These are phyloP conservation scores for Zoanthus sociatus DNA, from an alignment of 92 coral and sea anemone genomes.

Conservation along the genomic window DNA sequence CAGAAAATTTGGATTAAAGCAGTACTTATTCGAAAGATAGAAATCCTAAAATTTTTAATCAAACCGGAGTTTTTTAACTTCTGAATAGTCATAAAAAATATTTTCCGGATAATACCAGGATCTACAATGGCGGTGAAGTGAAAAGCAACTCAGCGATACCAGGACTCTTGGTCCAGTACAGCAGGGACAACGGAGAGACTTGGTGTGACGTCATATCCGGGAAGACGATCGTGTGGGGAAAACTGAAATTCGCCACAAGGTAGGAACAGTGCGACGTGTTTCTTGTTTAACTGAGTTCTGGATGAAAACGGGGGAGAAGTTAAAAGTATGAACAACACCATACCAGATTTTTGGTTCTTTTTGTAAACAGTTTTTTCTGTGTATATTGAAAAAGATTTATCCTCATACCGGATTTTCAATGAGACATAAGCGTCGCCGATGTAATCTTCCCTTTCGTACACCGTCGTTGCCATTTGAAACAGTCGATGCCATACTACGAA, in stretches of 20 bases:
- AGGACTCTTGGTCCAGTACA: slow-evolving; percentile 85
- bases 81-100: not conserved
- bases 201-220: slow-evolving; percentile 90
- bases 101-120: slow-evolving; percentile 19
- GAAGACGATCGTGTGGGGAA: slow-evolving; percentile 65
- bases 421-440: not conserved
- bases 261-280: not conserved
- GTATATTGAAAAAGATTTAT: not conserved
- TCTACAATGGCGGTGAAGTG: slow-evolving; percentile 64
- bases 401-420: not conserved
- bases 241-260: slow-evolving; percentile 80
- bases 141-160: slow-evolving; percentile 83
- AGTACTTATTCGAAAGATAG: too few species aligned
- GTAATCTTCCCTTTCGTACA: too few species aligned
- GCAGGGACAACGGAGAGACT: slow-evolving; percentile 68
- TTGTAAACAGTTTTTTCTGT: not conserved
- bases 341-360: not conserved
- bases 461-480: too few species aligned
- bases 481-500: too few species aligned
- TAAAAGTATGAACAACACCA: too few species aligned
- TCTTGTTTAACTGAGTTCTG: too few species aligned
- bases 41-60: not conserved
- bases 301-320: too few species aligned
- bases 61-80: not conserved
- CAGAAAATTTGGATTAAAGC: too few species aligned